A percentile compares a stretch with the other conserved stretches of the same genome.
These are phyloP conservation scores for Chymomyza fuscimana DNA, from an alignment of 2,888 invertebrate species.

Conservation along the genomic window DNA sequence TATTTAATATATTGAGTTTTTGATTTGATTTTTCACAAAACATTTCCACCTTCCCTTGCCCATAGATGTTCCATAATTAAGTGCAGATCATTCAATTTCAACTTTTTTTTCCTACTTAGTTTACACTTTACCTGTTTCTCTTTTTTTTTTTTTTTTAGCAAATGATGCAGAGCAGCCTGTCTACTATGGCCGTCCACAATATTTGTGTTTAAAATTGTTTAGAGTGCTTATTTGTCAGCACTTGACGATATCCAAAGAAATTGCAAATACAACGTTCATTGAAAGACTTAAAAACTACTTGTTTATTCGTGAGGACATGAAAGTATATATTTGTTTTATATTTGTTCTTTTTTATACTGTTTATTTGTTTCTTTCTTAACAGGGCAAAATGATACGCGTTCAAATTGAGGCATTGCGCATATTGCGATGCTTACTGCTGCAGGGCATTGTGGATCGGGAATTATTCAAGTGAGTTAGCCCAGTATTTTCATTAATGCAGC, in stretches of 20 bases:
- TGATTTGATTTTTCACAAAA: too few species aligned
- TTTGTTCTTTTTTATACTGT: background rate
- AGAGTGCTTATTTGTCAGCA: slow-evolving; percentile 85
- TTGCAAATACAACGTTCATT: slow-evolving; percentile 58
- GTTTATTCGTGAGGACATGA: slow-evolving; percentile 73
- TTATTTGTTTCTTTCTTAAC: slow-evolving; percentile 31
- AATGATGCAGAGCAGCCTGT: slow-evolving; percentile 44
- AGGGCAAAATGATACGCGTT: slow-evolving; percentile 79
- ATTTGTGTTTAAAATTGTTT: slow-evolving; percentile 86
- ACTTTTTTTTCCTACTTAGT: background rate
- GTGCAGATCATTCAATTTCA: too few species aligned
- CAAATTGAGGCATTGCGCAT: slow-evolving; percentile 83
- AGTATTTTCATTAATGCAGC: background rate
- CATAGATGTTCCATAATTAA: too few species aligned
- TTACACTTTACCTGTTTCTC: background rate
- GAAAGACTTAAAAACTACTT: slow-evolving; percentile 74
- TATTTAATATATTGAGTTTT: too few species aligned
- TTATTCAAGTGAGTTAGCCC: slow-evolving; percentile 72
- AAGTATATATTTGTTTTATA: slow-evolving; percentile 53
- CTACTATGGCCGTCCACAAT: slow-evolving; percentile 84
- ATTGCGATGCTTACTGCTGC: slow-evolving; percentile 71
- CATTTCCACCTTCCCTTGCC: background rate
- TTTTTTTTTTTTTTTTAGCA: background rate
- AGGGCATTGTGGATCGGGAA: slow-evolving; percentile 67
- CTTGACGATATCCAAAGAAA: slow-evolving; percentile 66